phyloP scores from a whole-genome alignment of 2,797 vertebrate genomes.

The Eremophila alpestris region DNA sequence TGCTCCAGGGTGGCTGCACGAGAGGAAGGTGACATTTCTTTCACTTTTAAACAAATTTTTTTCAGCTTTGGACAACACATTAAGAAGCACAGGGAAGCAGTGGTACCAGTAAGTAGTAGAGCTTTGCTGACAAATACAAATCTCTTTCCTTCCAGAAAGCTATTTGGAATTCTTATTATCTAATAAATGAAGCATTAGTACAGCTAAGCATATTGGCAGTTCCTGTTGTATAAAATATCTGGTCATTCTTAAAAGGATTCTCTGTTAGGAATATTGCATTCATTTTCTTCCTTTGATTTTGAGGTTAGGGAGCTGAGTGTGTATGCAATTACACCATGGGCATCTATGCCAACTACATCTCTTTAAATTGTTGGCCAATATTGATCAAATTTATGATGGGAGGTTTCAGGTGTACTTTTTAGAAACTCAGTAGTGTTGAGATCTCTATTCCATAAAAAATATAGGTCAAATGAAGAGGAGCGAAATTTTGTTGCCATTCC shows the following conservation, averaged over 20 bases:
- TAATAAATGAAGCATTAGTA: constrained; percentile 21
- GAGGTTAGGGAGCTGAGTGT: neutral
- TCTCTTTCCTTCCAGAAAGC: neutral
- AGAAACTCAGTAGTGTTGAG: neutral
- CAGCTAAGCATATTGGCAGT: neutral
- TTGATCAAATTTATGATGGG: neutral
- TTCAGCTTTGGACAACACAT: neutral
- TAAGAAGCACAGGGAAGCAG: neutral
- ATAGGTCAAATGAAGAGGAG: neutral
- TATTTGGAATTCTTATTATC: constrained; percentile 2
- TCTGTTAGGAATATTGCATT: neutral
- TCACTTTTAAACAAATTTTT: neutral
- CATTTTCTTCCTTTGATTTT: neutral
- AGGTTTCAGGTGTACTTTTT: neutral
- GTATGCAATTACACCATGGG: neutral
- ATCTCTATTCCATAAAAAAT: neutral
- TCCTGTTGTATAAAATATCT: neutral
- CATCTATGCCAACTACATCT: neutral
- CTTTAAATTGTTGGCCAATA: neutral
- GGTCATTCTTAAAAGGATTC: neutral
- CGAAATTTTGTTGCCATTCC: neutral
- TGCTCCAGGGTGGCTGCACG: neutral
- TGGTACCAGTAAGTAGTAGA: neutral
- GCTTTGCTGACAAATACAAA: neutral
- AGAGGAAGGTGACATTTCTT: constrained; percentile 2